Evolutionary conservation across 2,797 vertebrate genomes (phyloP).

Genomic region (Pteropus rufus): DNA sequence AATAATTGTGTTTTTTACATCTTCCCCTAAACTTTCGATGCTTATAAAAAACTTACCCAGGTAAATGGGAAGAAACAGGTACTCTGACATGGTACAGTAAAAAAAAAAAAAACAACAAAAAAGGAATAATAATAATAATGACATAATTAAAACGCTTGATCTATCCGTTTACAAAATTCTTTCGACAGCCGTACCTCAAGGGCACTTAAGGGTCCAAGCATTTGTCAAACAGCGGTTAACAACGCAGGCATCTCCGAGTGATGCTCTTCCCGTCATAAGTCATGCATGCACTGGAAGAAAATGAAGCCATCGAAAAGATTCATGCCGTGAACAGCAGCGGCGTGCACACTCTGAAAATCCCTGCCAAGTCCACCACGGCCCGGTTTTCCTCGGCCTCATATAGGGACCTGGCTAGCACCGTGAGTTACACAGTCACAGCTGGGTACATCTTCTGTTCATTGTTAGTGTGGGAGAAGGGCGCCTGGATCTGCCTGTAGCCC

Average conservation of each 20-base stretch:
- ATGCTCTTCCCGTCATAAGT: slow-evolving; percentile 8
- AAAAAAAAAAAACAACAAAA: neutral
- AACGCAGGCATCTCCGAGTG: slow-evolving; percentile 50
- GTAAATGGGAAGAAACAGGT: slow-evolving; percentile 56
- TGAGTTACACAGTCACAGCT: slow-evolving; percentile 91
- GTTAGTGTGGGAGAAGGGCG: slow-evolving; percentile 90
- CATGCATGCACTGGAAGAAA: slow-evolving; percentile 71
- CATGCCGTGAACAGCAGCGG: slow-evolving; percentile 61
- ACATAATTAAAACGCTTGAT: slow-evolving; percentile 61
- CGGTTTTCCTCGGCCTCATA: neutral
- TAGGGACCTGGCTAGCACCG: neutral
- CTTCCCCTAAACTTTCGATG: slow-evolving; percentile 61
- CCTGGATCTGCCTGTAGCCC: slow-evolving; percentile 92
- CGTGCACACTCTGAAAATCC: slow-evolving; percentile 36
- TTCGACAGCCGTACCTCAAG: slow-evolving; percentile 75
- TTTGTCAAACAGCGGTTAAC: slow-evolving; percentile 64
- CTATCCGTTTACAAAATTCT: slow-evolving; percentile 73
- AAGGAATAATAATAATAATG: neutral
- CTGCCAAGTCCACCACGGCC: neutral
- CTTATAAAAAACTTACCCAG: slow-evolving; percentile 57
- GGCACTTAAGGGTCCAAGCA: slow-evolving; percentile 77
- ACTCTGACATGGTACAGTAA: neutral
- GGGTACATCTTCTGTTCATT: slow-evolving; percentile 95
- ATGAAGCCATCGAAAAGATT: slow-evolving; percentile 61
- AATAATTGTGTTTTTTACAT: slow-evolving; percentile 51